phyloP scores from a whole-genome alignment of 2,797 vertebrate genomes.

The Melopsittacus undulatus region DNA sequence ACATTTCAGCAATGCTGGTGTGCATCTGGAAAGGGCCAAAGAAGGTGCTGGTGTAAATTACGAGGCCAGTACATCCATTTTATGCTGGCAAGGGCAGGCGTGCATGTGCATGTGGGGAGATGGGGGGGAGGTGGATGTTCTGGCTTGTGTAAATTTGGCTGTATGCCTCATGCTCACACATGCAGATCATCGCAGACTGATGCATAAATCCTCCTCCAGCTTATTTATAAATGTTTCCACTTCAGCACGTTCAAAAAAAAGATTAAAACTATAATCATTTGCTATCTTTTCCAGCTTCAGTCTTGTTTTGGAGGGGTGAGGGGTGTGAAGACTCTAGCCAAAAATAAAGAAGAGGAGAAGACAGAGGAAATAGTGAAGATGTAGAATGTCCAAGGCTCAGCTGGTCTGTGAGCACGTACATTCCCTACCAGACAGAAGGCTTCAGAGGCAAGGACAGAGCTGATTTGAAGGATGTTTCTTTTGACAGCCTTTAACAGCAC shows the following conservation, averaged over 20 bases:
- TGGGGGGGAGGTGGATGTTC: not conserved
- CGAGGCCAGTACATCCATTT: not conserved
- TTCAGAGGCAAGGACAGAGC: not conserved
- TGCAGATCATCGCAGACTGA: not conserved
- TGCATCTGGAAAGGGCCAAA: not conserved
- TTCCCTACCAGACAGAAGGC: not conserved
- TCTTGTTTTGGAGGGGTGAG: not conserved
- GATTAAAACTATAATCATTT: not conserved
- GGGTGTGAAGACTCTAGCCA: accelerated
- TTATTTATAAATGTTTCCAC: slow-evolving; percentile 39
- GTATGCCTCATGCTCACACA: not conserved
- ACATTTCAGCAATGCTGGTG: not conserved
- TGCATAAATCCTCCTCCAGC: not conserved
- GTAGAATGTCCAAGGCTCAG: not conserved
- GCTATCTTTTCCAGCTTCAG: not conserved
- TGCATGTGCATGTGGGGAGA: accelerated
- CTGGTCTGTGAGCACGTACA: not conserved
- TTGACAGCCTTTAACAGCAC: not conserved
- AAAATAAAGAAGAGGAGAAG: not conserved
- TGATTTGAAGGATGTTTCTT: not conserved
- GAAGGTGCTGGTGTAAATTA: not conserved
- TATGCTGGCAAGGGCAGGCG: not conserved
- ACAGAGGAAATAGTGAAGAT: not conserved
- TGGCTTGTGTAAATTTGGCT: not conserved
- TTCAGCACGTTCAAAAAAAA: not conserved